These are phyloP conservation scores for Bombus sibiricus DNA, from an alignment of 1,140 invertebrate species.

Conservation along the genomic window DNA sequence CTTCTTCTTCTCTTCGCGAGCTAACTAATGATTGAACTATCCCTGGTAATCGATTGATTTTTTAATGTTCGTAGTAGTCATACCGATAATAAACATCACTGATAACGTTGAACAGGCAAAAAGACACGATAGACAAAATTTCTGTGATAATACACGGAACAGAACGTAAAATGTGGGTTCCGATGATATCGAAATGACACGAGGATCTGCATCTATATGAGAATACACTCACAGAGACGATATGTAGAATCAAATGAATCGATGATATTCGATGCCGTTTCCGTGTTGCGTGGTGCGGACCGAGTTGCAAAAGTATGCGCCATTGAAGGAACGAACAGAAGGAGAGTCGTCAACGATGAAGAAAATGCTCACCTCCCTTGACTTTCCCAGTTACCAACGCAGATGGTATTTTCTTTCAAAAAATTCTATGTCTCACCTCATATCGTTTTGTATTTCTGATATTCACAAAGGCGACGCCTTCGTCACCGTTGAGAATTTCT, in stretches of 20 bases:
- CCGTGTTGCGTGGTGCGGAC: neutral
- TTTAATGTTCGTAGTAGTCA: constrained; percentile 3
- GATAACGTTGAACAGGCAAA: constrained; percentile 45
- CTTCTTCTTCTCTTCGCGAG: neutral
- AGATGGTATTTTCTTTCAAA: neutral
- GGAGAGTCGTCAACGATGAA: neutral
- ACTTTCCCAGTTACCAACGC: neutral
- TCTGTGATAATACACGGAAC: constrained; percentile 52
- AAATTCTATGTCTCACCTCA: too few species aligned
- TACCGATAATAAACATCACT: constrained; percentile 38
- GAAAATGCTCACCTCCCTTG: too few species aligned
- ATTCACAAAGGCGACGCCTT: neutral
- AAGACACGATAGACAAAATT: constrained; percentile 32
- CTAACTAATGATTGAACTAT: constrained; percentile 61
- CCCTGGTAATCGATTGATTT: constrained; percentile 40
- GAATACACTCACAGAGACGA: constrained; percentile 53
- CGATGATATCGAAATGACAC: constrained; percentile 42
- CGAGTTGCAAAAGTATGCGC: neutral
- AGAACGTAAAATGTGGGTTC: constrained; percentile 54
- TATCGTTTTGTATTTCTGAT: neutral
- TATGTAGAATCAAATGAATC: constrained; percentile 63
- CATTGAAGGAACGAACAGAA: neutral
- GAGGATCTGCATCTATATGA: constrained; percentile 41
- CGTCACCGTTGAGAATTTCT: neutral
- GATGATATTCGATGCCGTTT: constrained; percentile 56